Percentiles rank a stretch among this genome's conserved stretches.
phyloP scores from a whole-genome alignment of 2,113 vertebrate genomes.

The Callipepla californica region DNA sequence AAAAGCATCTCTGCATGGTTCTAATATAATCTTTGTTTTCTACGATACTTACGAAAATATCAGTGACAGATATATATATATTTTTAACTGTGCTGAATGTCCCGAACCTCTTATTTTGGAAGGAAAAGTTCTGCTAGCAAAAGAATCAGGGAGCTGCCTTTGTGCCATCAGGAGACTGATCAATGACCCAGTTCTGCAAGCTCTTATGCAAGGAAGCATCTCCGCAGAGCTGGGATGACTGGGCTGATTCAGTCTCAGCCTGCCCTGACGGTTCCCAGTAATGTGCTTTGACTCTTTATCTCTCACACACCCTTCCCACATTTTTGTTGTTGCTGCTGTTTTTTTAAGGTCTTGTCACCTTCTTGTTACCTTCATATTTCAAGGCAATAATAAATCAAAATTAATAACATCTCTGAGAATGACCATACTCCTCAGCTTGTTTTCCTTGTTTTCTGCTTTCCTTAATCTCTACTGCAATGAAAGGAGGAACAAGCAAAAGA shows the following conservation, averaged over 20 bases:
- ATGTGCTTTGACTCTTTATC: not conserved
- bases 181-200: not conserved
- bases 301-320: not conserved
- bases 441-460: conserved; percentile 18
- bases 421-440: not conserved
- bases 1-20: not conserved
- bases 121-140: not conserved
- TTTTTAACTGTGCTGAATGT: not conserved
- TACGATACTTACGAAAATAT: not conserved
- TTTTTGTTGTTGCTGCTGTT: not conserved
- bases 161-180: not conserved
- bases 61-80: not conserved
- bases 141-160: not conserved
- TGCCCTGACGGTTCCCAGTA: not conserved
- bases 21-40: not conserved
- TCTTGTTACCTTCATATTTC: not conserved
- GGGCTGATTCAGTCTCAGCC: not conserved
- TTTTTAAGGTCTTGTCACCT: not conserved
- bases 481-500: not conserved
- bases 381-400: not conserved
- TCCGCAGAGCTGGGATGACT: not conserved
- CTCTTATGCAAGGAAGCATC: not conserved
- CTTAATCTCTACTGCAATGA: not conserved
- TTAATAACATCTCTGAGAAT: not conserved
- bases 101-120: not conserved